Conservation (phyloP, 2,113 vertebrate species). For the Forbesichthys papilliferus region DNA sequence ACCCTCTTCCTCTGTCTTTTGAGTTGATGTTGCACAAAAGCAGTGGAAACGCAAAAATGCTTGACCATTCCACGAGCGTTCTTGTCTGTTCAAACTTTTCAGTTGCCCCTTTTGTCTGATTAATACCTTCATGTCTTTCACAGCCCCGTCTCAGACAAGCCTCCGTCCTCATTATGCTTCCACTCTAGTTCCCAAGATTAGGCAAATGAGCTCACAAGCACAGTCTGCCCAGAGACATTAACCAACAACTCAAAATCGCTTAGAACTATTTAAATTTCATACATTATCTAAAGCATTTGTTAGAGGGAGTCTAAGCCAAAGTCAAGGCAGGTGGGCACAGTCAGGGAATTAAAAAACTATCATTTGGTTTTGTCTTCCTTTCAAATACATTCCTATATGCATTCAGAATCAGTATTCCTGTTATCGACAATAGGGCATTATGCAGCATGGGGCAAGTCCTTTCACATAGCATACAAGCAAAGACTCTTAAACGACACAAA, state of each 20-base stretch:
- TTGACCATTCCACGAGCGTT: constrained; percentile 75
- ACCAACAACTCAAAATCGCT: constrained; percentile 46
- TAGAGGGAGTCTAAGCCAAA: constrained; percentile 10
- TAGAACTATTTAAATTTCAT: constrained; percentile 39
- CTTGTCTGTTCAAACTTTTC: constrained; percentile 74
- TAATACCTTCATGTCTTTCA: constrained; percentile 82
- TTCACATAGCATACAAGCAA: constrained; percentile 39
- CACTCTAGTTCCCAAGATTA: constrained; percentile 85
- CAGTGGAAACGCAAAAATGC: constrained; percentile 70
- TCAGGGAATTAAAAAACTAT: neutral
- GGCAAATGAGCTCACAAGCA: constrained; percentile 79
- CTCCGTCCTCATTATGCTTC: constrained; percentile 80
- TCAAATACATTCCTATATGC: constrained; percentile 1
- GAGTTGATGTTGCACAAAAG: constrained; percentile 62
- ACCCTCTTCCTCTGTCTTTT: constrained; percentile 40
- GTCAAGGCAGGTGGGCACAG: constrained; percentile 6
- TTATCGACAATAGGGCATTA: constrained; percentile 44
- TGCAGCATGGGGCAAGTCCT: constrained; percentile 38
- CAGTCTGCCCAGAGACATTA: constrained; percentile 57
- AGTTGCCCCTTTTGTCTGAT: constrained; percentile 73
- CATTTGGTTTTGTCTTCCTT: neutral
- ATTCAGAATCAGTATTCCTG: constrained; percentile 34
- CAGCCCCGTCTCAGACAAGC: constrained; percentile 63
- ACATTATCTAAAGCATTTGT: constrained; percentile 13
- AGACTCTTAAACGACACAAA: constrained; percentile 35